These are phyloP conservation scores for Uropsilus gracilis DNA, from an alignment of 2,113 vertebrate species.

Conservation along the genomic window DNA sequence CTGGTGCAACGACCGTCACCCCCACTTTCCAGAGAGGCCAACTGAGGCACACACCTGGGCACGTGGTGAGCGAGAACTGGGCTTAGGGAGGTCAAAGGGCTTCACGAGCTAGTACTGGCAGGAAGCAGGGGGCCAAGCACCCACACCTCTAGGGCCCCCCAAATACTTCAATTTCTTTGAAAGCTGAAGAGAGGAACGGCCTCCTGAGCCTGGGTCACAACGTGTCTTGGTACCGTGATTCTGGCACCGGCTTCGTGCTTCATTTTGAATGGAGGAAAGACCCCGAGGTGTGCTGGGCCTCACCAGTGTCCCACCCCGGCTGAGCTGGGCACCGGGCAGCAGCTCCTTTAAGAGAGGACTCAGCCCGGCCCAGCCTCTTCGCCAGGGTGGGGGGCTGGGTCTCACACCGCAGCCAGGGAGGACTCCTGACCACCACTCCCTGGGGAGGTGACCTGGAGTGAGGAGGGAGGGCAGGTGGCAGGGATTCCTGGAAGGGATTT, in stretches of 20 bases:
- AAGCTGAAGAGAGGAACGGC: background rate
- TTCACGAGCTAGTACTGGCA: background rate
- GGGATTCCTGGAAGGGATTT: background rate
- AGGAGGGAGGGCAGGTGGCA: background rate
- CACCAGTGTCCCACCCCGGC: fast-evolving
- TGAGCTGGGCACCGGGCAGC: background rate
- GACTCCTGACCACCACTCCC: background rate
- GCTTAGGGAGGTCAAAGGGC: background rate
- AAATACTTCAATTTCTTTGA: background rate
- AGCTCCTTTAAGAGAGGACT: fast-evolving
- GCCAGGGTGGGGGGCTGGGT: background rate
- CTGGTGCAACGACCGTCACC: too few relatives aligned
- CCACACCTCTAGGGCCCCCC: background rate
- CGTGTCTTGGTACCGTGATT: background rate
- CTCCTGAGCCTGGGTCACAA: background rate
- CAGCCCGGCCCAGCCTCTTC: background rate
- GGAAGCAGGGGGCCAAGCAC: background rate
- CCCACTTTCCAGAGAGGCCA: background rate
- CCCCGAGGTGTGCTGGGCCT: background rate
- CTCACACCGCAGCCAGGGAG: background rate
- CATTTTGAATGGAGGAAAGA: background rate
- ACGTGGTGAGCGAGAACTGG: background rate
- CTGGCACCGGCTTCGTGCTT: background rate
- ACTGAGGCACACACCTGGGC: background rate
- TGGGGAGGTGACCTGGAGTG: background rate